Evolutionary conservation across 2,888 invertebrate species (phyloP), one percentile per base, ranked within the genome.

Genomic region (Leptopilina syphax): DNA sequence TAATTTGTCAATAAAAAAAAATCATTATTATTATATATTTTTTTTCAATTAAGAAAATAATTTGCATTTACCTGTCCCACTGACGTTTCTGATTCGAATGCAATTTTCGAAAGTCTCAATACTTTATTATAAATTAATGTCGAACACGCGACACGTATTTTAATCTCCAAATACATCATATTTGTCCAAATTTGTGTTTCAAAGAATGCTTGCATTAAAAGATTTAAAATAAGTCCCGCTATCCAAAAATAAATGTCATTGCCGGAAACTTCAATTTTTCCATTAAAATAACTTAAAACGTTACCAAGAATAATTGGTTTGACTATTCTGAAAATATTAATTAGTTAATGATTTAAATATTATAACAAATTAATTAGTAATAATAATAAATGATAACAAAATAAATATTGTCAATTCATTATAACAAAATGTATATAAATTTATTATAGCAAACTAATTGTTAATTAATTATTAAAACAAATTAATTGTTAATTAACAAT

Each of bases 81-180:
- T 1, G 96, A 96, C 0, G 97, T 97, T 90, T 97, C 95, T 13
- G 95, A 95, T 34, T 85, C 84, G 0, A 84, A 41, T 0, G 97
- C 96, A 13, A 95, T 95, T 91, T 96, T 96, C 79, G 96, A 96
- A 84, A 97, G 92, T 44, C 94, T 94, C 50, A 97, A 92, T 9
- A 96, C 93, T 94, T 97, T 97, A 90, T 95, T 94, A 88, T 96
- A 96, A 79, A 97, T 93, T 0, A 96, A 92, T 0, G 96, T 95
- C 80, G 95, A 95, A 80, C 95, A 94, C 0, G 95, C 95, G 0
- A 96, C 93, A 24, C 96, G 91, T 44, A 96, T 92, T 89, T 95
- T 94, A 95, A 96, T 94, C 67, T 80, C 78, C 4, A 82, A 18
- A 79, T 96, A 93, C 87, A 96, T 92, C 90, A 94, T 94, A 0